Base-by-base conservation (phyloP, 2,113 vertebrate genomes). In the Solea solea region DNA sequence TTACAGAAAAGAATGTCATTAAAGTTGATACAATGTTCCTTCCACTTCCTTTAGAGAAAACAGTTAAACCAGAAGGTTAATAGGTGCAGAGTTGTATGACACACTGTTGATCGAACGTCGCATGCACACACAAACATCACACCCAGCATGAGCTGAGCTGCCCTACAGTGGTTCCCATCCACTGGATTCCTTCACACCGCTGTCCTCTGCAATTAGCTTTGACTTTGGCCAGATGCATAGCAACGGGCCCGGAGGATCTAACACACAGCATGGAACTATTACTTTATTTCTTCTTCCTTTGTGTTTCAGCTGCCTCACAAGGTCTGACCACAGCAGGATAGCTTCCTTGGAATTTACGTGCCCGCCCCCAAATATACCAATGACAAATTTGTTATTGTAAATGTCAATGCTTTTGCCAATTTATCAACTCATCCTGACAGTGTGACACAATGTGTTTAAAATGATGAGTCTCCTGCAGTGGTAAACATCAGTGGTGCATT, bases 151-250 rank as follows among this genome's bases (percentile, higher is more conserved):
- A 83, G 89, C 79, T 56, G 13, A 16, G 80, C 76, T 73, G 79
- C 85, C 92, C 89, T 5, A 74, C 82, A 79, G 91, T 77, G 76
- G 62, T 65, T 53, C 61, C 79, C 77, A 59, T 88, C 75, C 80
- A 62, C 66, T 15, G 59, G 68, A 83, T 86, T 53, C 85, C 84
- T 69, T 90, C 86, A 88, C 87, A 81, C 76, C n/a, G 62, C 81
- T 65, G 88, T 93, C 92, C 82, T 61, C 49, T 25, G 2, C 73
- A 58, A 92, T 93, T 90, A 90, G 78, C 85, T 87, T 87, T 65
- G 82, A 84, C 83, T 89, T 85, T 76, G 78, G 64, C 72, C 84
- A 88, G 85, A 91, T 87, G 73, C 57, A 34, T 81, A 65, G 62
- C 57, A 90, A 72, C 81, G 64, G 87, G 81, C 87, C 84, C 68